phyloP scores from a whole-genome alignment of 2,797 vertebrate genomes.

The Sebastes glaucus region DNA sequence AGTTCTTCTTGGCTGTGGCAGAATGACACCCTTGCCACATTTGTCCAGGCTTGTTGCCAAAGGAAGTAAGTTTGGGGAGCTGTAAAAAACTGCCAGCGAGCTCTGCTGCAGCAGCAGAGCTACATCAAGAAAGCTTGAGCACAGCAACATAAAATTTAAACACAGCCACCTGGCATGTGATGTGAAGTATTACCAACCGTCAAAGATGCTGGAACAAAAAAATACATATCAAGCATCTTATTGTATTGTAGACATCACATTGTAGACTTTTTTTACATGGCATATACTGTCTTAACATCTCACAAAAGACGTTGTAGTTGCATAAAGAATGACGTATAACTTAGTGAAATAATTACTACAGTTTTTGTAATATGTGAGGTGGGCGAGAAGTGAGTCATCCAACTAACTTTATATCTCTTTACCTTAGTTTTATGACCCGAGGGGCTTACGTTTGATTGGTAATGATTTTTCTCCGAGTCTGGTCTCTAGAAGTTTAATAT shows the following conservation, averaged over 20 bases:
- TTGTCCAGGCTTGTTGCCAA: conserved; percentile 60
- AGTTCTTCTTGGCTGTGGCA: conserved; percentile 29
- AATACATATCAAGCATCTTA: conserved; percentile 16
- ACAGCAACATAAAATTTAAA: conserved; percentile 63
- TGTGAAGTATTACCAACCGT: conserved; percentile 27
- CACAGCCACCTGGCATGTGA: conserved; percentile 48
- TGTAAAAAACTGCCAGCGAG: conserved; percentile 46
- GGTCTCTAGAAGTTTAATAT: conserved; percentile 15
- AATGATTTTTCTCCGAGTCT: conserved; percentile 28
- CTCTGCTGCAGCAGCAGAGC: conserved; percentile 45
- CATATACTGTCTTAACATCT: neutral
- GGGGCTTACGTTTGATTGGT: conserved; percentile 29
- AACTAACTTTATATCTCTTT: conserved; percentile 25
- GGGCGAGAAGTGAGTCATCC: conserved; percentile 15
- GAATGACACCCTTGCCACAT: conserved; percentile 50
- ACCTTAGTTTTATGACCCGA: conserved; percentile 4
- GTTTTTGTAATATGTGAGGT: neutral
- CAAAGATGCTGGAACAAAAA: conserved; percentile 14
- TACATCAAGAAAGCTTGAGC: conserved; percentile 41
- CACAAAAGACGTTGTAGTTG: neutral
- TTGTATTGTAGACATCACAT: neutral
- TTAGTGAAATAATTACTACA: neutral
- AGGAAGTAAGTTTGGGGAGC: conserved; percentile 54
- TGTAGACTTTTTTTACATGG: neutral
- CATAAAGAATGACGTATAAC: neutral